phyloP scores from a whole-genome alignment of 1,140 invertebrate species.

The Drosophila quadrilineata region DNA sequence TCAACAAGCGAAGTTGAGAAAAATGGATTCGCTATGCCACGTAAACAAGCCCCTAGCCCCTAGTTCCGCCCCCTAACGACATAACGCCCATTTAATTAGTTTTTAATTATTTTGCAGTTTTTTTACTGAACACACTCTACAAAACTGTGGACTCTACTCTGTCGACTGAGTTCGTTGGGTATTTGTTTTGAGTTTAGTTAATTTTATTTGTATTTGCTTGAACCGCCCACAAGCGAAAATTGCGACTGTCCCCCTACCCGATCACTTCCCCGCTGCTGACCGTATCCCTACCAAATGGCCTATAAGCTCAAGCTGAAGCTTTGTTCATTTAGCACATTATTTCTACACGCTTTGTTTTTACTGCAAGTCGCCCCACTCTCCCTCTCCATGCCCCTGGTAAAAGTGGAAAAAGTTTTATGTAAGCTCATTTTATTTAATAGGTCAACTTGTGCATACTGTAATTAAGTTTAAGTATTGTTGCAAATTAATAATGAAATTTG shows the following conservation, averaged over 20 bases:
- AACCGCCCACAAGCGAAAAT: constrained; percentile 9
- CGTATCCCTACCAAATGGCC: too few species aligned
- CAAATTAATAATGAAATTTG: constrained; percentile 41
- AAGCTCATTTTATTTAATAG: constrained; percentile 64
- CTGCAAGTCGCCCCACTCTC: constrained; percentile 42
- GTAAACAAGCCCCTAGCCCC: background rate
- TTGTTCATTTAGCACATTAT: constrained; percentile 69
- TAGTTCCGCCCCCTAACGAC: background rate
- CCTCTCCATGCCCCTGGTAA: constrained; percentile 8
- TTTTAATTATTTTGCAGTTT: constrained; percentile 70
- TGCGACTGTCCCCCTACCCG: background rate
- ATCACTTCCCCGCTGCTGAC: too few species aligned
- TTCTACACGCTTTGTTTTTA: constrained; percentile 70
- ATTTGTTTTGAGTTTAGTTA: constrained; percentile 70
- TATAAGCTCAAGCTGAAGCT: constrained; percentile 19
- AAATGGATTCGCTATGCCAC: constrained; percentile 10
- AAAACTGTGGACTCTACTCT: constrained; percentile 22
- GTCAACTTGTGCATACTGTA: constrained; percentile 47
- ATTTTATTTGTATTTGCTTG: constrained; percentile 74
- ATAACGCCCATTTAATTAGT: constrained; percentile 60
- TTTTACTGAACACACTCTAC: constrained; percentile 26
- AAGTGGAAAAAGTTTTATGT: constrained; percentile 68
- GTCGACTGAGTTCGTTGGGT: constrained; percentile 39
- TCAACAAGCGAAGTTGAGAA: too few species aligned
- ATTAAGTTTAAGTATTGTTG: constrained; percentile 64